Evolutionary conservation across 1,140 invertebrate species (phyloP).

Genomic region (Ectropis grisescens): DNA sequence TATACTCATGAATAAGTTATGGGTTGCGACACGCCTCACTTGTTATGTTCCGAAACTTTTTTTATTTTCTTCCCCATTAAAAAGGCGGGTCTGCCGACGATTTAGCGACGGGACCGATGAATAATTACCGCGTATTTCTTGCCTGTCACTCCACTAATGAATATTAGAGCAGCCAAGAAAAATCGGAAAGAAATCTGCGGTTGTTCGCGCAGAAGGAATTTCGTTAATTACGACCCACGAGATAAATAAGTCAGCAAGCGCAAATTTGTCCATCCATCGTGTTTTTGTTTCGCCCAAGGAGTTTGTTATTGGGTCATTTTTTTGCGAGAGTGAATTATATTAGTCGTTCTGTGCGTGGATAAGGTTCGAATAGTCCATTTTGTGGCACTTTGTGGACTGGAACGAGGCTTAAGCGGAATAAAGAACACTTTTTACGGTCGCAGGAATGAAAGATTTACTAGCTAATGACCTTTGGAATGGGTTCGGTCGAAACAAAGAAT

Average conservation of each 20-base stretch:
- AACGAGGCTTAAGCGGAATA: constrained; percentile 13
- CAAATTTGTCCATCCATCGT: constrained; percentile 49
- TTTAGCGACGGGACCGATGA: constrained; percentile 53
- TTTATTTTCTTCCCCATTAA: constrained; percentile 58
- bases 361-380: constrained; percentile 32
- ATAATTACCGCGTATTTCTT: constrained; percentile 62
- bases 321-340: constrained; percentile 42
- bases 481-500: too few relatives aligned
- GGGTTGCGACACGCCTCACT: constrained; percentile 36
- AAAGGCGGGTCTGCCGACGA: constrained; percentile 39
- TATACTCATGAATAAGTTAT: constrained; percentile 48
- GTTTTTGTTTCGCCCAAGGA: constrained; percentile 35
- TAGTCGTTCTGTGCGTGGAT: constrained; percentile 38
- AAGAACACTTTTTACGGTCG: constrained; percentile 14
- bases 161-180: constrained; percentile 39
- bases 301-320: constrained; percentile 48
- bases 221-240: constrained; percentile 44
- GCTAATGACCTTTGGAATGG: constrained; percentile 9
- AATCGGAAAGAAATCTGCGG: constrained; percentile 36
- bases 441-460: constrained; percentile 7
- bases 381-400: constrained; percentile 18
- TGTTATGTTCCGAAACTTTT: constrained; percentile 52
- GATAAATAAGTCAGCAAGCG: constrained; percentile 55
- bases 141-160: constrained; percentile 62
- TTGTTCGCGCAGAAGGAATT: constrained; percentile 28